A percentile compares a stretch with the other conserved stretches of the same genome.
phyloP scores from a whole-genome alignment of 2,797 vertebrate genomes.

The Apogon hyalosoma region DNA sequence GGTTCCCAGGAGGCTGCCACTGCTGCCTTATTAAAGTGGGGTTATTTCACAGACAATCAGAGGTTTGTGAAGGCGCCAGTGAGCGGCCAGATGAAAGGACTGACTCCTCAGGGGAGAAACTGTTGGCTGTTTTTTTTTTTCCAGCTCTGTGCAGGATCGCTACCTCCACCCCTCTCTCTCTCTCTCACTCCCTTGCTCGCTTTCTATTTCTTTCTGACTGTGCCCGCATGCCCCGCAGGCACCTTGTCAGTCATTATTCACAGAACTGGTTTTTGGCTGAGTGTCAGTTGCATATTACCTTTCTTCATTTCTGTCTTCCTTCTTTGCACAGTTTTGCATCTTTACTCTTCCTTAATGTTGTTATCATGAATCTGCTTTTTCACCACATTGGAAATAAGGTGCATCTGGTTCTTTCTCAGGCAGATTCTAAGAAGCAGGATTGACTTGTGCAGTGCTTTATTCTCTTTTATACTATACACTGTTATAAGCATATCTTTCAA shows the following conservation, averaged over 20 bases:
- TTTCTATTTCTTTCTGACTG: conserved; percentile 45
- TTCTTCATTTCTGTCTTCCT: conserved; percentile 19
- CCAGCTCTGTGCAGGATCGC: conserved; percentile 76
- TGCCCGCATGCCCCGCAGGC: conserved; percentile 70
- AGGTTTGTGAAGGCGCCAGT: conserved; percentile 88
- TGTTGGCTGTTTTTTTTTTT: conserved; percentile 76
- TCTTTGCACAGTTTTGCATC: conserved; percentile 6
- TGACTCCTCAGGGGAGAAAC: conserved; percentile 88
- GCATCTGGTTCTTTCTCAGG: too few species aligned
- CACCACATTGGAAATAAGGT: too few species aligned
- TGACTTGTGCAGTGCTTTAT: too few species aligned
- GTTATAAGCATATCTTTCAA: too few species aligned
- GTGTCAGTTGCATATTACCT: conserved; percentile 46
- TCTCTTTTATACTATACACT: too few species aligned
- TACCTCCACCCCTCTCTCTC: conserved; percentile 51
- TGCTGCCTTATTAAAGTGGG: conserved; percentile 84
- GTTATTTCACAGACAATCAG: conserved; percentile 89
- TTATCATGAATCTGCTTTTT: background rate
- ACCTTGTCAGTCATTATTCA: conserved; percentile 77
- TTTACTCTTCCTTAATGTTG: conserved; percentile 12
- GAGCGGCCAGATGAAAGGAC: conserved; percentile 87
- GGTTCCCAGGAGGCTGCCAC: conserved; percentile 79
- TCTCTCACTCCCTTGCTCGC: conserved; percentile 23
- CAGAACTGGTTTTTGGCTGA: conserved; percentile 56
- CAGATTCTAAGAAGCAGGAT: too few species aligned